phyloP scores from a whole-genome alignment of 1,140 invertebrate species.

The Trachymyrmex septentrionalis region DNA sequence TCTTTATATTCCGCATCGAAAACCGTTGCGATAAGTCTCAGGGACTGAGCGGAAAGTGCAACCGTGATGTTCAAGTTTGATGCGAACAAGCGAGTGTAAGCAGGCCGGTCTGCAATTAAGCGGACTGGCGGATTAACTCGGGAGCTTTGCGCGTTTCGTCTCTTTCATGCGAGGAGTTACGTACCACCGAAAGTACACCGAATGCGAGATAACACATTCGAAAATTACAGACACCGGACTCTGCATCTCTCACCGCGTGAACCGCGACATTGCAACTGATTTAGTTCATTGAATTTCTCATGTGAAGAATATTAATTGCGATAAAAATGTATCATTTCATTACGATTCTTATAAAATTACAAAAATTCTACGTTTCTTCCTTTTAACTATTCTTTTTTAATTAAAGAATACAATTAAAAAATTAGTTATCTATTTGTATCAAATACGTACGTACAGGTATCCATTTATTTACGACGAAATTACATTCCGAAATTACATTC shows the following conservation, averaged over 20 bases:
- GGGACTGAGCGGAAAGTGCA: neutral
- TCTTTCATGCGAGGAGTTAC: conserved; percentile 27
- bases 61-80: neutral
- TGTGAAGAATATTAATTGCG: neutral
- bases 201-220: neutral
- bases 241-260: neutral
- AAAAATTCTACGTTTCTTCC: neutral
- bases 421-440: neutral
- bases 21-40: neutral
- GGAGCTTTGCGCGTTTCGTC: conserved; percentile 7
- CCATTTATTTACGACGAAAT: too few species aligned
- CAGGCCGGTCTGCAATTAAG: conserved; percentile 20
- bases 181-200: neutral
- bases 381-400: neutral
- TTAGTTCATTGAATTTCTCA: neutral
- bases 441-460: neutral
- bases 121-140: conserved; percentile 16
- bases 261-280: neutral
- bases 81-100: conserved; percentile 8
- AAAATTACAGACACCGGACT: conserved; percentile 7
- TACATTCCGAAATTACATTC: too few species aligned
- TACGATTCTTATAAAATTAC: neutral
- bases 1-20: neutral
- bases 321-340: neutral
- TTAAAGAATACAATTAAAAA: neutral